These are phyloP conservation scores for Tachyglossus aculeatus DNA, from an alignment of 2,797 vertebrate species.

Conservation along the genomic window DNA sequence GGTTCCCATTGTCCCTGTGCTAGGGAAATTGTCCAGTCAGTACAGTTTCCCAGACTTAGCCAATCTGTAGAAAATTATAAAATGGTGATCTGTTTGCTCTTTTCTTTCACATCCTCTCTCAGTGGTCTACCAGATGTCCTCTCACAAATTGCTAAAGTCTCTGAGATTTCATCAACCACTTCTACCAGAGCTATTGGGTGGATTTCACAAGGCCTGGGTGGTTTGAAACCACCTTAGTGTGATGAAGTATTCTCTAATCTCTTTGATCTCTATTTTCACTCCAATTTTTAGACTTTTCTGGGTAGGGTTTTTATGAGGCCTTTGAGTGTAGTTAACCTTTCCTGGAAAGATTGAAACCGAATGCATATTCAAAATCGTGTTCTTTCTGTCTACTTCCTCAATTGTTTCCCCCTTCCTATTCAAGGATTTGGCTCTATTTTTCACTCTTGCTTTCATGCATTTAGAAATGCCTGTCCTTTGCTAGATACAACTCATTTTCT, in stretches of 20 bases:
- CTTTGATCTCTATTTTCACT: slow-evolving; percentile 21
- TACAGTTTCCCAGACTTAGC: too few relatives aligned
- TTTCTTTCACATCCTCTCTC: too few relatives aligned
- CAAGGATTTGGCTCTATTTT: slow-evolving; percentile 1
- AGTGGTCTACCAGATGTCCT: too few relatives aligned
- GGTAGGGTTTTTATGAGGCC: neutral
- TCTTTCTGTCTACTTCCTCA: neutral
- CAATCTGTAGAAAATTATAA: too few relatives aligned
- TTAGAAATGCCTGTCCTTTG: neutral
- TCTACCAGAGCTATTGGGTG: too few relatives aligned
- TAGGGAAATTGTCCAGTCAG: too few relatives aligned
- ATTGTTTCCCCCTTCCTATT: slow-evolving; percentile 5
- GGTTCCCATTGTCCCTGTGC: too few relatives aligned
- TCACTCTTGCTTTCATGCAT: neutral
- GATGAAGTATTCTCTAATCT: too few relatives aligned
- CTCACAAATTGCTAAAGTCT: neutral
- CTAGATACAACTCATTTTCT: slow-evolving; percentile 5
- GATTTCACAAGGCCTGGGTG: neutral
- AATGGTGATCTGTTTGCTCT: too few relatives aligned
- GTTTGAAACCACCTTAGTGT: slow-evolving; percentile 21
- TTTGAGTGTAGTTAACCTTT: neutral
- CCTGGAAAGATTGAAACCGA: too few relatives aligned
- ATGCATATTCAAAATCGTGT: neutral
- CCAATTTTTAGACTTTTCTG: slow-evolving; percentile 4
- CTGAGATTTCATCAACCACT: too few relatives aligned